Evolutionary conservation across 2,888 invertebrate genomes (phyloP), one percentile per base, ranked within the genome.

Genomic region (Apoderus coryli): DNA sequence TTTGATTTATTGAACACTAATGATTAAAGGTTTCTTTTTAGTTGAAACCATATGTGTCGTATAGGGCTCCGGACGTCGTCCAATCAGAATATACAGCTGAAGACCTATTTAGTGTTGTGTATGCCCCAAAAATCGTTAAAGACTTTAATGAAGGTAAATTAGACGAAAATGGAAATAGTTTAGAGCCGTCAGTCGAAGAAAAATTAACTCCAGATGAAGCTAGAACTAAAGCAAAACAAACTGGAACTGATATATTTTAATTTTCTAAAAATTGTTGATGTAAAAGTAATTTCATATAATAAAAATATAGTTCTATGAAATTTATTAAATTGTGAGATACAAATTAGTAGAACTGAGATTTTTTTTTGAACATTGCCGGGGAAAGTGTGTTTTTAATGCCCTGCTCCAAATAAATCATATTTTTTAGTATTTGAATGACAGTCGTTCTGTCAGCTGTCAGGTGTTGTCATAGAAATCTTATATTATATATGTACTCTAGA

Each of bases 11-110:
- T 7, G n/a, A 19, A 6, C 19, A 19, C n/a, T 19, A 19, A 19
- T 19, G 6, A 7, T 7, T 19, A 4, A 15, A 4, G 11, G 6
- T 31, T 19, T 13, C 15, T 14, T 62, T 64, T 30, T 53, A 74
- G 59, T 59, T 98, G 11, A 89, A 88, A 56, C 90, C 96, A 0
- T 98, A 98, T 48, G 95, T 96, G 0, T 85, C 92, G 0, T 96
- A 95, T 55, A 73, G 71, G 55, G 67, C 72, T 0, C 66, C 71
- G 3, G 75, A 84, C 33, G 71, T 90, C 1, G 56, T 65, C 7
- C 85, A 89, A 52, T 67, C 74, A 2, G 76, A 81, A 57, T 88
- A 89, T 45, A 89, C 88, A 1, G 65, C 90, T 0, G 54, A 81
- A 50, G 78, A 84, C 57, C 61, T 93, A 25, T 88, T 88, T 49